Base-by-base conservation (phyloP, 2,113 vertebrate species). In the Anolis carolinensis region DNA sequence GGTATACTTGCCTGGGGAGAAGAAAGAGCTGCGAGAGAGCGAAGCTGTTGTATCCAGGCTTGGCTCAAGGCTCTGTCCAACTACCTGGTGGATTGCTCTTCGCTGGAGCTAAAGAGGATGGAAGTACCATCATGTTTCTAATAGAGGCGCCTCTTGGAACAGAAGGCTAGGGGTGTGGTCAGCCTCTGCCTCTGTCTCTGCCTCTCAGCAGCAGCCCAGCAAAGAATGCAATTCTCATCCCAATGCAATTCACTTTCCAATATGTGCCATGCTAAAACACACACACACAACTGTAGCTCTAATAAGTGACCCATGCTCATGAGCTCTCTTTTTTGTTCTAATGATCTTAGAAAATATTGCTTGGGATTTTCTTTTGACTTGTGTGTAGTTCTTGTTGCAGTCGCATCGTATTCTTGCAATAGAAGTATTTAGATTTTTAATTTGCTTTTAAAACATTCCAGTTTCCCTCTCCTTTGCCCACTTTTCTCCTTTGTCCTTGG, bases 81-180 rank as follows among this genome's bases (percentile, higher is more conserved):
- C 93, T 96, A 97, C 96, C 96, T 96, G 96, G 93, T 1, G 91
- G 88, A 95, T 83, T 93, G 89, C 86, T 92, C 80, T 16, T 93
- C 91, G 92, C 92, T 2, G 88, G 90, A 93, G 96, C 96, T 92
- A 94, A 94, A 89, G 96, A 97, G 97, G 97, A 97, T 97, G 96
- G 95, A 95, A 96, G 95, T 97, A 95, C 97, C 97, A 95, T 96
- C 93, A 95, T 95, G 93, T 92, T 93, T 32, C 94, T 95, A 95
- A 94, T 96, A 97, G 97, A 96, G 96, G 96, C 95, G 97, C 97
- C 97, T 96, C 96, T 97, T 94, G 91, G 94, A 96, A 92, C 68
- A 88, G 92, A 87, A 94, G 95, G 94, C 39, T 44, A 74, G 95
- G 94, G 96, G 96, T 96, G 96, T 96, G 96, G 96, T 95, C 59